phyloP scores from a whole-genome alignment of 2,113 vertebrate species.

The Tinamus guttatus region DNA sequence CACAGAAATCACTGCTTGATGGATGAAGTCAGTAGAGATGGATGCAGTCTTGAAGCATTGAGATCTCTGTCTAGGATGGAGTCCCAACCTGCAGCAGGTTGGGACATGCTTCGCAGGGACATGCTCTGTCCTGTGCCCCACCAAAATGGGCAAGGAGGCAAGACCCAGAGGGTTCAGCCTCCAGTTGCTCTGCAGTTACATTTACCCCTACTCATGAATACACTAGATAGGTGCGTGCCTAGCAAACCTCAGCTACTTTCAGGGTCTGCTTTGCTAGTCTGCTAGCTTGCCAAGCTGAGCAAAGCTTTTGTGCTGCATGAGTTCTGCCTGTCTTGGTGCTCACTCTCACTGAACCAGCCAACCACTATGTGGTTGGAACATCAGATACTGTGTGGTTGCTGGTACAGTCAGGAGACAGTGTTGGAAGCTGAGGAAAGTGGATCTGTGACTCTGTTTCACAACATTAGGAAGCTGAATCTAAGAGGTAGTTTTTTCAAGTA shows the following conservation, averaged over 20 bases:
- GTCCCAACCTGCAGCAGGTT: not conserved
- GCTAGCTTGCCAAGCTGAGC: not conserved
- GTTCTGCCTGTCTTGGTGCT: not conserved
- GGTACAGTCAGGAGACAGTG: not conserved
- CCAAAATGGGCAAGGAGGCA: not conserved
- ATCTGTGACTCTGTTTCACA: not conserved
- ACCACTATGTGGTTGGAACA: accelerated
- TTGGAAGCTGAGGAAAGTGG: accelerated
- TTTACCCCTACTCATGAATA: not conserved
- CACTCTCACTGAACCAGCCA: not conserved
- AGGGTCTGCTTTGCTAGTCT: not conserved
- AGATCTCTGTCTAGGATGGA: not conserved
- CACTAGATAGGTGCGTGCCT: accelerated
- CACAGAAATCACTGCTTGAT: not conserved
- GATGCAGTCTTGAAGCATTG: not conserved
- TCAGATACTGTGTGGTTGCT: not conserved
- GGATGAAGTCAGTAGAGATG: not conserved
- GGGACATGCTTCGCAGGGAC: not conserved
- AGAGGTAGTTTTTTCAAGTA: not conserved
- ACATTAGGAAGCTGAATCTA: not conserved
- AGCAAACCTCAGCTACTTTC: accelerated
- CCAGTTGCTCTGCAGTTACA: not conserved
- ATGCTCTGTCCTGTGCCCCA: not conserved
- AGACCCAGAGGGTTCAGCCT: accelerated
- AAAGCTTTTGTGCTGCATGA: accelerated